phyloP scores from a whole-genome alignment of 2,888 invertebrate species.

The Pristionchus japonicus region DNA sequence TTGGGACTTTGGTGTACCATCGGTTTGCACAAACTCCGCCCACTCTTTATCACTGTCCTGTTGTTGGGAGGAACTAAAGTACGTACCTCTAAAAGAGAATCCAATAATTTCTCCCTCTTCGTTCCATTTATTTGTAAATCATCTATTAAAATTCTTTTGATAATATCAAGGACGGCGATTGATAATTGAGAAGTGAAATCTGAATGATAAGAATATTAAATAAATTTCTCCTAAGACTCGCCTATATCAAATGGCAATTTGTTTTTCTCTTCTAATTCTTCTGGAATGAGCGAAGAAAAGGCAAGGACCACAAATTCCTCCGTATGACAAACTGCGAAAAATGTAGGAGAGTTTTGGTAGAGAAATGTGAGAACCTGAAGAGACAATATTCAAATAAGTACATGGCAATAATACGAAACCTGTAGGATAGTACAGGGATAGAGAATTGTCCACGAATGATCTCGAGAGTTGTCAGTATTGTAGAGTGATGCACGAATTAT shows the following conservation, averaged over 20 bases:
- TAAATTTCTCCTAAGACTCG: no score
- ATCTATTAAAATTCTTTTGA: conserved; percentile 92
- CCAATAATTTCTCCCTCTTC: conserved; percentile 81
- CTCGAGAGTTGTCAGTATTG: background rate
- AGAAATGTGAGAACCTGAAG: conserved; percentile 90
- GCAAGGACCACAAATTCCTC: conserved; percentile 67
- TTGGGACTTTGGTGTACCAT: no score
- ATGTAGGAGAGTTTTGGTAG: conserved; percentile 89
- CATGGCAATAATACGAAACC: background rate
- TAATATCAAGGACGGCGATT: conserved; percentile 88
- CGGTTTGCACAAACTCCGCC: no score
- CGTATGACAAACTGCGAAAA: conserved; percentile 59
- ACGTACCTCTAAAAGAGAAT: conserved; percentile 87
- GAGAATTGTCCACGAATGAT: background rate
- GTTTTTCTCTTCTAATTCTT: conserved; percentile 46
- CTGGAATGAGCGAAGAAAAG: conserved; percentile 58
- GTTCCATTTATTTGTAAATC: conserved; percentile 85
- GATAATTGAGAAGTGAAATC: conserved; percentile 41
- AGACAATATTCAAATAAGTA: conserved; percentile 70
- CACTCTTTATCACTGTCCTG: no score
- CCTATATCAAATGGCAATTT: background rate
- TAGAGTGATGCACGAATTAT: conserved; percentile 83
- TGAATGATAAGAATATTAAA: background rate
- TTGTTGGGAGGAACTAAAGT: conserved; percentile 23
- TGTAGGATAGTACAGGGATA: conserved; percentile 20